These are phyloP conservation scores for Sanderia malayensis DNA, from an alignment of 30 jellyfish, hydroid and myxozoan species.

Conservation along the genomic window DNA sequence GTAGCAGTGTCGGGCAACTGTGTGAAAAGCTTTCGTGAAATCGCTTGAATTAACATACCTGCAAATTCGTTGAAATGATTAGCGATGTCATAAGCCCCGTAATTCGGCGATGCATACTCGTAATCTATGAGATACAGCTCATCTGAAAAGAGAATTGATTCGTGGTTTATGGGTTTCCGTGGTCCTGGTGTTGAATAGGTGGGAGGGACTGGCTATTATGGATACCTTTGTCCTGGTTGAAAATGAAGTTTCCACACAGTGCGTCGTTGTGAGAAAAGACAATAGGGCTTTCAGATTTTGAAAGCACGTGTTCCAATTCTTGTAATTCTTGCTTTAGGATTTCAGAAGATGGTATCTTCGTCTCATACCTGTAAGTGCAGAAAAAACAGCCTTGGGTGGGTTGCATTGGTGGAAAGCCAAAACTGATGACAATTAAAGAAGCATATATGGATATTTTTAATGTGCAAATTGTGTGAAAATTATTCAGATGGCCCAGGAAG, in stretches of 20 bases:
- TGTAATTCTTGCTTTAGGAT: constrained; percentile 57
- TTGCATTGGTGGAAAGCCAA: too few species aligned
- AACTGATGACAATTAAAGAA: too few species aligned
- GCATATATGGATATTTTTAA: too few species aligned
- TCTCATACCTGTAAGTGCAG: constrained; percentile 37
- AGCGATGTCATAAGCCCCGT: constrained; percentile 87
- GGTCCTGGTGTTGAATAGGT: neutral
- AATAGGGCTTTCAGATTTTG: constrained; percentile 33
- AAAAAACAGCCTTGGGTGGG: too few species aligned
- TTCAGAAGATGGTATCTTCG: constrained; percentile 45
- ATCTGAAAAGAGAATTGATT: constrained; percentile 33
- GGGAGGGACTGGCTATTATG: neutral
- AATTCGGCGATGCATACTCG: constrained; percentile 81
- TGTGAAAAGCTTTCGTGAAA: too few species aligned
- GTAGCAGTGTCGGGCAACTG: too few species aligned
- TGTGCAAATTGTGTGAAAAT: too few species aligned
- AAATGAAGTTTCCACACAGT: constrained; percentile 77
- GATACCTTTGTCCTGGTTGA: constrained; percentile 63
- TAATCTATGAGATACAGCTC: constrained; percentile 66
- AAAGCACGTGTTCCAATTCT: constrained; percentile 19
- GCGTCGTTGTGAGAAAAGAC: constrained; percentile 84
- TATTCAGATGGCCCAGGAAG: too few species aligned
- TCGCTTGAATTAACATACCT: too few species aligned
- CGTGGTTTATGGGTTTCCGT: neutral
- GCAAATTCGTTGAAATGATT: constrained; percentile 89